Evolutionary conservation across 2,113 vertebrate genomes (phyloP).

Genomic region (Dromaius novaehollandiae): DNA sequence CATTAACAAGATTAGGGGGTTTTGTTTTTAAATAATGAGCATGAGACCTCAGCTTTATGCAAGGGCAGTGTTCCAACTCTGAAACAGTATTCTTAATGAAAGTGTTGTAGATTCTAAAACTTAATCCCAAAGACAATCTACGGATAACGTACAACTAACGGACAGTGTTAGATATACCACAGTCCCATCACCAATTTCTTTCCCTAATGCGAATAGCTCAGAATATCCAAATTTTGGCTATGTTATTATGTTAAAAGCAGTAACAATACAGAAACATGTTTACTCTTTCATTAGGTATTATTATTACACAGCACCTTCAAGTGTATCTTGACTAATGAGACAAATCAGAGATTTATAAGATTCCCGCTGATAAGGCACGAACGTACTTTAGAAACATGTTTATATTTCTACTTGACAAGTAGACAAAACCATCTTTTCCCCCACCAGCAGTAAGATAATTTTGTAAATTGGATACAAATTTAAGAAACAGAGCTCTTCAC

Average conservation of each 20-base stretch:
- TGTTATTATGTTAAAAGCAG: not conserved
- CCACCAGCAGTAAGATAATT: not conserved
- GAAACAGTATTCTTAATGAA: not conserved
- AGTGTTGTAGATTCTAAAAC: not conserved
- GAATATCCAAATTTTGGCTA: not conserved
- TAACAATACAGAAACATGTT: not conserved
- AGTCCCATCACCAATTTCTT: accelerated
- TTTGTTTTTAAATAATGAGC: not conserved
- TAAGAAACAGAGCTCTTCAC: not conserved
- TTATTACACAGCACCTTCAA: not conserved
- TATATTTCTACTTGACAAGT: not conserved
- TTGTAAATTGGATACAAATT: not conserved
- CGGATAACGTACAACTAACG: not conserved
- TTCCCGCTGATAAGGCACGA: not conserved
- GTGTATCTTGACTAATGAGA: not conserved
- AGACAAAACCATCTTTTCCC: not conserved
- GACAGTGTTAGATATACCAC: not conserved
- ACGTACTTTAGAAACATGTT: not conserved
- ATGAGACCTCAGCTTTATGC: not conserved
- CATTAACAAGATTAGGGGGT: accelerated
- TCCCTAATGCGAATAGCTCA: not conserved
- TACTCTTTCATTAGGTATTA: not conserved
- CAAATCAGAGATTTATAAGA: not conserved
- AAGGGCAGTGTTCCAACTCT: not conserved
- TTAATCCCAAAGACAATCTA: not conserved